These are phyloP conservation scores for Parus major DNA, from an alignment of 2,113 vertebrate genomes.

Conservation along the genomic window DNA sequence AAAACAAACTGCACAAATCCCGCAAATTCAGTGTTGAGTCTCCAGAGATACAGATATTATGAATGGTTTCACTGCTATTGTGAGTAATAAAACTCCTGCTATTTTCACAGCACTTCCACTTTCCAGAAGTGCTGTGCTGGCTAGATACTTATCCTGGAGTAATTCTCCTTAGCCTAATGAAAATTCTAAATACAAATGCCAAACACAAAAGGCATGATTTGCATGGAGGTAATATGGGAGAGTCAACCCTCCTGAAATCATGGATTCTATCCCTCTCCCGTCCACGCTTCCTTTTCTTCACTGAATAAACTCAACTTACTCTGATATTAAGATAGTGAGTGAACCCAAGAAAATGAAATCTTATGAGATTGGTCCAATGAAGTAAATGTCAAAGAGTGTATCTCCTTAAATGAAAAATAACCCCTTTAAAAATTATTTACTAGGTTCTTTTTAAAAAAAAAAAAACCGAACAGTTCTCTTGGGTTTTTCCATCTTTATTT, in stretches of 20 bases:
- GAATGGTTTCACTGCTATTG: neutral
- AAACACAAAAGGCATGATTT: neutral
- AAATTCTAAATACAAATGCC: neutral
- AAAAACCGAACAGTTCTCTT: neutral
- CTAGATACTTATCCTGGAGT: neutral
- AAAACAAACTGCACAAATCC: neutral
- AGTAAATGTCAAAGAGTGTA: neutral
- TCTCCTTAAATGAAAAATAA: neutral
- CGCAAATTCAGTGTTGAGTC: neutral
- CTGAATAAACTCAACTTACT: neutral
- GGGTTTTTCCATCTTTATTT: neutral
- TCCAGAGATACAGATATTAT: neutral
- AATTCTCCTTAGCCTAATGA: neutral
- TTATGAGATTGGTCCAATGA: neutral
- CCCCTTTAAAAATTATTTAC: fast-evolving
- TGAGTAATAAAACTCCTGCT: neutral
- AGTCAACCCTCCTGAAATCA: neutral
- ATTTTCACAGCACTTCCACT: neutral
- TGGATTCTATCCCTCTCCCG: neutral
- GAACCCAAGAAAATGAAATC: neutral
- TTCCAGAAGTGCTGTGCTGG: neutral
- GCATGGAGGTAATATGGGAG: neutral
- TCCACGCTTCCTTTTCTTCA: fast-evolving
- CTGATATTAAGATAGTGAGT: neutral
- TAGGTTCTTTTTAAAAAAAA: neutral